These are phyloP conservation scores for Phalloptychus januarius DNA, from an alignment of 2,797 vertebrate genomes.

Conservation along the genomic window DNA sequence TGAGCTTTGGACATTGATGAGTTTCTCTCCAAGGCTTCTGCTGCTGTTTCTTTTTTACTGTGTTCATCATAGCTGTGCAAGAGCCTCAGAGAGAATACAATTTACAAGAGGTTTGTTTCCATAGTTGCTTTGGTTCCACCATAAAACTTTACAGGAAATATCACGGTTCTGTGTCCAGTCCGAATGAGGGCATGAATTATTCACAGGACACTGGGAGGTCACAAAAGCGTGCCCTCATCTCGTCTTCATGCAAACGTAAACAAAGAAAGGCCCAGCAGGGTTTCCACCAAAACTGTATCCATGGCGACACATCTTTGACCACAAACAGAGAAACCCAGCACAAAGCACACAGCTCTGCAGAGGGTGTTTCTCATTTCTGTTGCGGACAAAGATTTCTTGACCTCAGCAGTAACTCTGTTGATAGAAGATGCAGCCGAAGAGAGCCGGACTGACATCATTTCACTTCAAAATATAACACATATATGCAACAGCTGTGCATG, in stretches of 20 bases:
- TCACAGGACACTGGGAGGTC: constrained; percentile 66
- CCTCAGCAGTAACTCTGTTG: neutral
- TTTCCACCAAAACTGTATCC: constrained; percentile 34
- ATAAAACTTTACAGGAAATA: constrained; percentile 39
- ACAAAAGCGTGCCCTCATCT: constrained; percentile 64
- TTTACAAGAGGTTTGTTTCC: constrained; percentile 50
- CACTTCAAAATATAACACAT: neutral
- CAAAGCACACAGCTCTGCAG: neutral
- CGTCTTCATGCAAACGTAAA: constrained; percentile 15
- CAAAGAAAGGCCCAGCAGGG: constrained; percentile 13
- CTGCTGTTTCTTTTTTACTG: neutral
- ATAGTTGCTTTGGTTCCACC: constrained; percentile 27
- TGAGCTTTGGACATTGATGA: constrained; percentile 8
- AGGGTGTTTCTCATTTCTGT: neutral
- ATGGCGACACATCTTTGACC: constrained; percentile 41
- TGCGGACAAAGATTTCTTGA: neutral
- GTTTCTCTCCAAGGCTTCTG: constrained; percentile 11
- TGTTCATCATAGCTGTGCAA: neutral
- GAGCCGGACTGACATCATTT: neutral
- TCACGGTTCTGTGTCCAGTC: constrained; percentile 43
- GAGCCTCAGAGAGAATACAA: constrained; percentile 15
- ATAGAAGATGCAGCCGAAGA: neutral
- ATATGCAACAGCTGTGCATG: neutral
- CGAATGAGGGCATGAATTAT: constrained; percentile 67
- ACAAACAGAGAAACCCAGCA: constrained; percentile 2